Conservation (phyloP, 2,888 invertebrate species). For the Dryomyza anilis region DNA sequence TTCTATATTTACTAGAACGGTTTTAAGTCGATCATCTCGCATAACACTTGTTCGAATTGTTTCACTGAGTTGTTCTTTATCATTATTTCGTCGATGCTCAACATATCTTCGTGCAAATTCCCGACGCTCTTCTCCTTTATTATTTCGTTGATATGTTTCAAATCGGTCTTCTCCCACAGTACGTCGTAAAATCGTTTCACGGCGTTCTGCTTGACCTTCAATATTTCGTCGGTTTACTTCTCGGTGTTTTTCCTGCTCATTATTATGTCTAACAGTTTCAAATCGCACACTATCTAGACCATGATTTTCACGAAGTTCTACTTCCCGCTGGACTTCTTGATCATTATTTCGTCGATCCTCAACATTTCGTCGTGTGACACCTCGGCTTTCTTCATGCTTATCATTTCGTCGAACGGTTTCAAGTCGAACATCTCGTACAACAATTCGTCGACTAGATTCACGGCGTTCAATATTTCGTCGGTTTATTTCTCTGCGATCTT, state of each 20-base stretch:
- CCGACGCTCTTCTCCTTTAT: neutral
- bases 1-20: neutral
- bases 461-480: neutral
- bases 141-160: neutral
- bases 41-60: no score
- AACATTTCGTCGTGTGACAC: neutral
- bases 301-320: neutral
- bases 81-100: no score
- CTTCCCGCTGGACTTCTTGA: conserved; percentile 8
- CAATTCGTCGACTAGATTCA: neutral
- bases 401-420: neutral
- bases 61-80: no score
- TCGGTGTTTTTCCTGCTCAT: no score
- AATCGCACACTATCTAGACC: neutral
- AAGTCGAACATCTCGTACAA: neutral
- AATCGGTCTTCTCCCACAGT: neutral
- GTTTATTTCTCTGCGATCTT: neutral
- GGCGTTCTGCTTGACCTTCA: neutral
- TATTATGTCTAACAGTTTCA: neutral
- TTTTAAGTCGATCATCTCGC: neutral
- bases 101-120: neutral
- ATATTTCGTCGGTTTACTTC: neutral
- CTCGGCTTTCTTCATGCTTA: conserved; percentile 3
- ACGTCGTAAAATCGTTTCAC: neutral
- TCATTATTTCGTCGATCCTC: conserved; percentile 9